Evolutionary conservation across 2,797 vertebrate species (phyloP), one percentile per base, ranked within the genome.

Genomic region (Xenops minutus): DNA sequence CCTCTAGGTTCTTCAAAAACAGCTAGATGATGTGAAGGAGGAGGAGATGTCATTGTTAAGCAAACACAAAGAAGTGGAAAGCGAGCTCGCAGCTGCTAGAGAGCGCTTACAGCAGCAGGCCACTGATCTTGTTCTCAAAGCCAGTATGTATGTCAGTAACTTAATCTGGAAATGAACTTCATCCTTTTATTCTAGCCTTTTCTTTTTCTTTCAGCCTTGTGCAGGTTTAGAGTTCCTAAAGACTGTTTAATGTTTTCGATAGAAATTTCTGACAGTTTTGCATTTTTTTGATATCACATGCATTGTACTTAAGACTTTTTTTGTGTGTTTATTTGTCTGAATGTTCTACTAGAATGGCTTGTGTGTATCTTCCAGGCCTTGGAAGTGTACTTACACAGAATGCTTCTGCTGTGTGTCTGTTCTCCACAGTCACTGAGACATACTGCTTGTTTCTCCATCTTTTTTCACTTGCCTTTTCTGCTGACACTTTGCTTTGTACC

Each of bases 91-190:
- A 95, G 99, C 99, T 71, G 98, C 99, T 95, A 98, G 99, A 96
- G 99, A 99, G 92, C 97, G 98, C 62, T 98, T 99, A 91, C 99
- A 99, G 82, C 99, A 99, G 97, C 99, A 99, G 90, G 99, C 99
- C 30, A 98, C 99, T 9, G 99, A 99, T 96, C 99, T 99, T 91
- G 98, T 99, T 90, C 99, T 99, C 92, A 99, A 99, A 99, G 99
- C 99, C 97, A 99, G 99, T 99, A 98, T 98, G 99, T 98, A 92
- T 95, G 83, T 93, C 89, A 89, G 72, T 85, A 93, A 91, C 77
- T 80, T 95, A 78, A 73, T 81, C 58, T 90, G 55, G 71, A 93
- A 84, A 62, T 63, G 13, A 81, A 30, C 41, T 58, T 90, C 32
- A 48, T 80, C 24, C 71, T 1, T 85, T 84, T 76, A 72, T 77